Evolutionary conservation across 2,797 vertebrate species (phyloP), one percentile per base, ranked within the genome.

Genomic region (Poeciliopsis paucimaculata): DNA sequence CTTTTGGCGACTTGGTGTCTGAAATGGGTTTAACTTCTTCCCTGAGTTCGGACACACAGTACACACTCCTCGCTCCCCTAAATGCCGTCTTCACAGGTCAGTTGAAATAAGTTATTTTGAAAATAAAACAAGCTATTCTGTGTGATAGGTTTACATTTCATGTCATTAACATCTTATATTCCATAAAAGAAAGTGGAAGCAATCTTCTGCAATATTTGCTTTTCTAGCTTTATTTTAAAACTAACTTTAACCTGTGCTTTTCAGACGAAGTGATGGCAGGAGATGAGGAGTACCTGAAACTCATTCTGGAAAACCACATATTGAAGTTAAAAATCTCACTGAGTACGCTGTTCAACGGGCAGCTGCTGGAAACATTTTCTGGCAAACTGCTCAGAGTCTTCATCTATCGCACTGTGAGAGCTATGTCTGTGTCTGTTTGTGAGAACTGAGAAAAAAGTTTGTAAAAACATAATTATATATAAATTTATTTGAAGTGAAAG

Each of bases 381-480:
- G 98, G 98, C 79, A 97, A 98, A 89, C 82, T 96, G 9, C 96
- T 99, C 36, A 85, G 98, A 90, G 97, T 99, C 82, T 99, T 99
- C 45, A 96, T 99, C 49, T 99, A 99, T 87, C 97, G 98, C 76
- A 99, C 97, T 34, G 98, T 99, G 93, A 98, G 97, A 78, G 47
- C 49, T 60, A 0, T 70, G 11, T 64, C 43, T 86, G 31, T 82
- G 31, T 82, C 36, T 77, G 28, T 66, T 80, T 68, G 31, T 77
- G 11, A 66, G 41, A 28, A 64, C 28, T 82, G 16, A 51, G 28
- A 28, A 28, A 49, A 12, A 73, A 20, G 55, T 13, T 34, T 45
- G 26, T 28, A 23, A n/a, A 70, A 26, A n/a, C 13, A 15, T 16
- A 45, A 15, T n/a, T 71, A 28, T 28, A 28, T 9, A 5, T 36